Percentiles rank a stretch among this genome's conserved stretches.
Conservation (phyloP, 2,113 vertebrate genomes). For the Labrus mixtus region DNA sequence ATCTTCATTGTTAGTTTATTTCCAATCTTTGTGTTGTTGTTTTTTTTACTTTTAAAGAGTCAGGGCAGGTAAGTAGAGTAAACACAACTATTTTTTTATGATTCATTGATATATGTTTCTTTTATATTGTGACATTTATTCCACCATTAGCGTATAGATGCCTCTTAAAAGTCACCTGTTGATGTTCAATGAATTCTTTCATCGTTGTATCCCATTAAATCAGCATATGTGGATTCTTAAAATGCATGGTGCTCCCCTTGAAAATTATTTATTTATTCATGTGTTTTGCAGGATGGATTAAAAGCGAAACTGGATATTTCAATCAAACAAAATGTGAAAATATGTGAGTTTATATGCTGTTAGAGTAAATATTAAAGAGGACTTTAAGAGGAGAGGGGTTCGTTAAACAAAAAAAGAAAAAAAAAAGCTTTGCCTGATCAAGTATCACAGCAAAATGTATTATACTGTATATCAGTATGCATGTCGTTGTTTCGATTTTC, state of each 20-base stretch:
- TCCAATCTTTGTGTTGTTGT: background rate
- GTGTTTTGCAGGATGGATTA: slow-evolving; percentile 15
- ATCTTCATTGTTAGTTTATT: background rate
- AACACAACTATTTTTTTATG: background rate
- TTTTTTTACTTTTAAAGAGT: slow-evolving; percentile 14
- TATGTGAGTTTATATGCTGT: slow-evolving; percentile 18
- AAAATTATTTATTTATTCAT: slow-evolving; percentile 18
- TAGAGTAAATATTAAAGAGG: slow-evolving; percentile 6
- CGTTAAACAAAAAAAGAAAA: background rate
- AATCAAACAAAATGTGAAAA: slow-evolving; percentile 29
- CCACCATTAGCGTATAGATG: background rate
- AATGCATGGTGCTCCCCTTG: slow-evolving; percentile 50
- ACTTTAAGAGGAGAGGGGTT: slow-evolving; percentile 29
- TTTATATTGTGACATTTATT: slow-evolving; percentile 8
- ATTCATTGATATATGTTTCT: background rate
- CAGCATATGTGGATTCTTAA: slow-evolving; percentile 23
- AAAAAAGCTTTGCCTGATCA: slow-evolving; percentile 58
- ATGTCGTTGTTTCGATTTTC: slow-evolving; percentile 71
- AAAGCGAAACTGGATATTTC: slow-evolving; percentile 37
- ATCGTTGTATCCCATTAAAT: background rate
- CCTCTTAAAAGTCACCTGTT: background rate
- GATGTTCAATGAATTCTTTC: slow-evolving; percentile 13
- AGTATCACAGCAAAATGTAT: slow-evolving; percentile 67
- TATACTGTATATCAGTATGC: slow-evolving; percentile 78
- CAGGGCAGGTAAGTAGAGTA: no score